These are phyloP conservation scores for Todiramphus saurophagus DNA, from an alignment of 2,113 vertebrate genomes.

Conservation along the genomic window DNA sequence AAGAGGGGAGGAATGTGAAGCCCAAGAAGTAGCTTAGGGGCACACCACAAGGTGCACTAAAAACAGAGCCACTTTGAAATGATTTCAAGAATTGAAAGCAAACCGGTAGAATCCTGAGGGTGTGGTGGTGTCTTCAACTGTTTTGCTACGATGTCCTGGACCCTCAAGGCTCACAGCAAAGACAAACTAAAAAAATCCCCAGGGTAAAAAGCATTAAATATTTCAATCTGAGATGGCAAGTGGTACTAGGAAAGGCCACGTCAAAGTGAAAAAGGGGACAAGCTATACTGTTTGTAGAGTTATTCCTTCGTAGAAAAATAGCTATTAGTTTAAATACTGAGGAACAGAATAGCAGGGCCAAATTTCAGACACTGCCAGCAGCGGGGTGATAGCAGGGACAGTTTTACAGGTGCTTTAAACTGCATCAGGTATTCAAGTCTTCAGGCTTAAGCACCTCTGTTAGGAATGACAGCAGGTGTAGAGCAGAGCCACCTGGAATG, in stretches of 20 bases:
- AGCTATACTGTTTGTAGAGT: background rate
- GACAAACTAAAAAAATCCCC: background rate
- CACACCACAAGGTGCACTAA: background rate
- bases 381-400: background rate
- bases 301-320: background rate
- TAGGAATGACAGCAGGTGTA: accelerated
- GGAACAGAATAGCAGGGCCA: background rate
- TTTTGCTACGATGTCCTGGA: background rate
- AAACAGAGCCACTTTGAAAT: background rate
- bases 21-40: background rate
- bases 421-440: background rate
- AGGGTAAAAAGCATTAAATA: background rate
- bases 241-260: background rate
- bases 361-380: background rate
- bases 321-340: background rate
- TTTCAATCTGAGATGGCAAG: background rate
- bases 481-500: background rate
- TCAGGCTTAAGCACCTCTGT: background rate
- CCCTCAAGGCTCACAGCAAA: background rate
- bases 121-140: background rate
- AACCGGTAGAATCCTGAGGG: accelerated
- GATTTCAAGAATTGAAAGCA: background rate
- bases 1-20: background rate
- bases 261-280: background rate
- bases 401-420: background rate